Conservation (phyloP, 2,888 invertebrate species). For the Cerceris rybyensis region DNA sequence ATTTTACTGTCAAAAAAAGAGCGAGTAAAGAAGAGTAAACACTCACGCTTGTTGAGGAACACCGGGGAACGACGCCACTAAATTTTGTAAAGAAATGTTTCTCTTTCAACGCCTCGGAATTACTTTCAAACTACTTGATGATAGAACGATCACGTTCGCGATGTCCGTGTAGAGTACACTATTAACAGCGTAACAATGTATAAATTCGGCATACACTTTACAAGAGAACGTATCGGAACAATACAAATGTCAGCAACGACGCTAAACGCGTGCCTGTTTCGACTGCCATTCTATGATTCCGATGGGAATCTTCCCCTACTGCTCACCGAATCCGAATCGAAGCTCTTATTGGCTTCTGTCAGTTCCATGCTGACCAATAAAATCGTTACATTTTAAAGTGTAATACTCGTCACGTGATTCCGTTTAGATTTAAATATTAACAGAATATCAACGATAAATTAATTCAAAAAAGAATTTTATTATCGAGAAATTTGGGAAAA, state of each 20-base stretch:
- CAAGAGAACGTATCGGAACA: slow-evolving; percentile 20
- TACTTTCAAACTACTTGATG: neutral
- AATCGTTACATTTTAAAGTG: slow-evolving; percentile 19
- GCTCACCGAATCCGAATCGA: slow-evolving; percentile 4
- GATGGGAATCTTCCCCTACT: slow-evolving; percentile 19
- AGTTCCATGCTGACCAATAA: slow-evolving; percentile 4
- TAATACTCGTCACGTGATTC: neutral
- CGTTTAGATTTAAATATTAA: no score
- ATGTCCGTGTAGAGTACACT: no score
- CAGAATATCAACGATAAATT: no score
- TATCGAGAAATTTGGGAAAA: no score
- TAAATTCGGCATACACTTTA: no score
- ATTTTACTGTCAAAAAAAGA: neutral
- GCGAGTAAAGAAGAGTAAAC: slow-evolving; percentile 16
- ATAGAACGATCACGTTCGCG: no score
- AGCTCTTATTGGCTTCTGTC: slow-evolving; percentile 11
- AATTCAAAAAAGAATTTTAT: no score
- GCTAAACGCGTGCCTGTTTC: slow-evolving; percentile 45
- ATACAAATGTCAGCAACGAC: slow-evolving; percentile 27
- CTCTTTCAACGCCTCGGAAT: neutral
- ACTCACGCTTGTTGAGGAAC: slow-evolving; percentile 35
- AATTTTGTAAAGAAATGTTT: slow-evolving; percentile 25
- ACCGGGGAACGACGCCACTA: slow-evolving; percentile 33
- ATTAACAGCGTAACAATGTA: no score
- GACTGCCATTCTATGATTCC: slow-evolving; percentile 39